Conservation (phyloP, 2,797 vertebrate genomes). For the Sphaeramia orbicularis region DNA sequence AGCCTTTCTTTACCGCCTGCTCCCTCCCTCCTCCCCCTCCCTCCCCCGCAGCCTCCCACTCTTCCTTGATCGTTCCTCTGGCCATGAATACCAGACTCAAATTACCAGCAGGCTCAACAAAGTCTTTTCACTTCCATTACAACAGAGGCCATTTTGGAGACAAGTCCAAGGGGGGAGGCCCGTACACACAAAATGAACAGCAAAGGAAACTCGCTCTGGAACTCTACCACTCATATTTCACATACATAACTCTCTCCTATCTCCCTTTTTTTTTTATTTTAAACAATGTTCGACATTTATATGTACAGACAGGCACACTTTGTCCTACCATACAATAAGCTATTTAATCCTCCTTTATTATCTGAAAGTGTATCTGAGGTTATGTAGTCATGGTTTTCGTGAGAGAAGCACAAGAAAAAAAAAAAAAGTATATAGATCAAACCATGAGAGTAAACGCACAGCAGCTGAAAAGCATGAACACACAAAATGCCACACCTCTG, state of each 20-base stretch:
- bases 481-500: conserved; percentile 11
- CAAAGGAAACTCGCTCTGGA: conserved; percentile 39
- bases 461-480: neutral
- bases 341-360: conserved; percentile 43
- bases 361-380: conserved; percentile 26
- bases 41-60: conserved; percentile 40
- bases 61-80: conserved; percentile 68
- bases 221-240: conserved; percentile 21
- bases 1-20: conserved; percentile 59
- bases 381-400: conserved; percentile 6
- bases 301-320: neutral
- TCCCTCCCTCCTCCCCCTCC: conserved; percentile 21
- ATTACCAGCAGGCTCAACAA: conserved; percentile 80
- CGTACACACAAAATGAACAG: conserved; percentile 68
- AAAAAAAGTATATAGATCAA: conserved; percentile 1
- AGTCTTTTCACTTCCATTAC: conserved; percentile 74
- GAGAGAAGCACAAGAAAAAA: neutral
- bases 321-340: conserved; percentile 14
- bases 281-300: conserved; percentile 8
- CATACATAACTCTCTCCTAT: conserved; percentile 2
- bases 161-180: conserved; percentile 62
- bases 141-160: conserved; percentile 84
- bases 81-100: conserved; percentile 79
- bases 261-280: neutral
- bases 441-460: neutral